phyloP scores from a whole-genome alignment of 2,113 vertebrate species.

The Sylvietta virens region DNA sequence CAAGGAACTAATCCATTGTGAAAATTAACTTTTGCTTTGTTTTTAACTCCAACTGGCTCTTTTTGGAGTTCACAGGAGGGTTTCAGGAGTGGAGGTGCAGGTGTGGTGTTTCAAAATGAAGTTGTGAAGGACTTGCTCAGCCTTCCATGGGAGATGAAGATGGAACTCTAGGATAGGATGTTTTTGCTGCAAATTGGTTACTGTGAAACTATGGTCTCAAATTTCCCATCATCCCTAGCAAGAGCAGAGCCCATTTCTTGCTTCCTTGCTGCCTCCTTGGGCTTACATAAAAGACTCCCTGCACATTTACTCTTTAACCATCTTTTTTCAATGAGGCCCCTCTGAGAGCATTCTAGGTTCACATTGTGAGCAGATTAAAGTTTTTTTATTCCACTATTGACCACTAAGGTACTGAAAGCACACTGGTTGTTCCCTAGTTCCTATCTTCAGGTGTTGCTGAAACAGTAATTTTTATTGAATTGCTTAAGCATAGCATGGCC shows the following conservation, averaged over 20 bases:
- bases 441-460: slow-evolving; percentile 2
- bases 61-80: background rate
- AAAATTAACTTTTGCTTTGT: background rate
- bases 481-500: background rate
- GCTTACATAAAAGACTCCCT: background rate
- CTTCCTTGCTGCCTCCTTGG: background rate
- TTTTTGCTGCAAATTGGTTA: background rate
- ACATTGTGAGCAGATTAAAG: background rate
- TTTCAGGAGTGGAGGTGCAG: background rate
- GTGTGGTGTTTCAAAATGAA: background rate
- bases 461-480: slow-evolving; percentile 6
- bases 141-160: background rate
- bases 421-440: background rate
- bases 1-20: background rate
- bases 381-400: background rate
- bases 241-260: background rate
- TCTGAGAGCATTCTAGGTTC: background rate
- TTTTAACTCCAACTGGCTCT: background rate
- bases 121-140: background rate
- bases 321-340: background rate
- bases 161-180: background rate
- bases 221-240: background rate
- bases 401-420: background rate
- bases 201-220: background rate
- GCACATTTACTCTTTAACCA: background rate